These are phyloP conservation scores for Pardosa pseudoannulata DNA, from an alignment of 2,888 invertebrate genomes.

Conservation along the genomic window DNA sequence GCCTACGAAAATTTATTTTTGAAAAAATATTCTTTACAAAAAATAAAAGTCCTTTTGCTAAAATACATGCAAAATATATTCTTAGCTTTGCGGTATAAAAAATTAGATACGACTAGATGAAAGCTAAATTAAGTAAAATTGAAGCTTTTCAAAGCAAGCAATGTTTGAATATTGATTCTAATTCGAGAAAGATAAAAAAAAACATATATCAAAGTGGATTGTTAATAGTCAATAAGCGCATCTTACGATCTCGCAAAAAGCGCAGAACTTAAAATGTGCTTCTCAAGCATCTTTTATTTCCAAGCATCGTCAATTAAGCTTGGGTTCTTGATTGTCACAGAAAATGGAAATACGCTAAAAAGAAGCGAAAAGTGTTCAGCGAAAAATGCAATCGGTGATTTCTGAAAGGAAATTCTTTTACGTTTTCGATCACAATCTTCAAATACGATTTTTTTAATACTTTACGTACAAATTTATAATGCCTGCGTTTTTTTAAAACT, in stretches of 20 bases:
- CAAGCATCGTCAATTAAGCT: background rate
- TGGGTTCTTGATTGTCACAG: conserved; percentile 4
- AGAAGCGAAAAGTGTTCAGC: background rate
- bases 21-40: too few species aligned
- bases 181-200: too few species aligned
- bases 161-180: too few species aligned
- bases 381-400: background rate
- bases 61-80: too few species aligned
- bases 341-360: background rate
- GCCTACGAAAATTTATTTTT: too few species aligned
- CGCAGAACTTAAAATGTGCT: background rate
- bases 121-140: too few species aligned
- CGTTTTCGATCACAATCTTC: background rate
- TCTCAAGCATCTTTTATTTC: background rate
- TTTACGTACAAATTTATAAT: background rate
- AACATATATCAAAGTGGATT: too few species aligned
- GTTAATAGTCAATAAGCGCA: background rate
- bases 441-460: background rate
- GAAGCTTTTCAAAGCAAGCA: too few species aligned
- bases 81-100: too few species aligned
- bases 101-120: too few species aligned
- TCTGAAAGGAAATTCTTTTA: background rate
- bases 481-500: background rate
- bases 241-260: background rate
- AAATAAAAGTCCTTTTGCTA: too few species aligned